Evolutionary conservation across 2,888 invertebrate genomes (phyloP), one percentile per base, ranked within the genome.

Genomic region (Catocala fraxini): DNA sequence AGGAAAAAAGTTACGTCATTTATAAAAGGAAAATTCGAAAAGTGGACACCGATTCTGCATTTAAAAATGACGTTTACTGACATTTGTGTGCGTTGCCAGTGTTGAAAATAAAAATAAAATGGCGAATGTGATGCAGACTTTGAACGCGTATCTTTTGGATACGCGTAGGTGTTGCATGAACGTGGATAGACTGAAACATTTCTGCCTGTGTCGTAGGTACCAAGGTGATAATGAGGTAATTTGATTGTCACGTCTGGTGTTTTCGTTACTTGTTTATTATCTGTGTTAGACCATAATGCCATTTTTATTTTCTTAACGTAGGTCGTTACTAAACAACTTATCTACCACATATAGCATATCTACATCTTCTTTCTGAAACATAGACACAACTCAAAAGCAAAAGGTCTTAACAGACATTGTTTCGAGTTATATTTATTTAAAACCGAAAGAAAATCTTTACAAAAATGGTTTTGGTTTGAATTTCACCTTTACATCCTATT

Each of bases 131-230:
- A 69, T 92, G 48, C 89, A 92, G 63, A 88, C 87, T 52, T 78
- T 94, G 71, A 93, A 91, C 70, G 92, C 86, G 33, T 92, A 88
- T 78, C 83, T 92, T 46, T 77, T 93, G 77, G 93, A 93, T 72
- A 85, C 89, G 12, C 83, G 88, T 6, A 90, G 87, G 78, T 94
- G 93, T 80, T 93, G 93, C 59, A 80, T 82, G 76, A 86, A 83
- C 52, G 89, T 93, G 33, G 92, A 93, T 15, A 87, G 91, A 68
- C 78, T 93, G 67, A 93, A 92, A 73, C 88, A 90, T 52, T 92
- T 93, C 71, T 93, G 93, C 75, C 79, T 94, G 68, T 94, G 94
- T 70, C 91, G 93, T 59, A 88, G 86, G 70, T 81, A 82, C 59
- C 86, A 88, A 79, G 88, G 79, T 55, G 88, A 87, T 62, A 84